Conservation (phyloP, 2,888 invertebrate genomes). For the Acrocyrtus sp. region DNA sequence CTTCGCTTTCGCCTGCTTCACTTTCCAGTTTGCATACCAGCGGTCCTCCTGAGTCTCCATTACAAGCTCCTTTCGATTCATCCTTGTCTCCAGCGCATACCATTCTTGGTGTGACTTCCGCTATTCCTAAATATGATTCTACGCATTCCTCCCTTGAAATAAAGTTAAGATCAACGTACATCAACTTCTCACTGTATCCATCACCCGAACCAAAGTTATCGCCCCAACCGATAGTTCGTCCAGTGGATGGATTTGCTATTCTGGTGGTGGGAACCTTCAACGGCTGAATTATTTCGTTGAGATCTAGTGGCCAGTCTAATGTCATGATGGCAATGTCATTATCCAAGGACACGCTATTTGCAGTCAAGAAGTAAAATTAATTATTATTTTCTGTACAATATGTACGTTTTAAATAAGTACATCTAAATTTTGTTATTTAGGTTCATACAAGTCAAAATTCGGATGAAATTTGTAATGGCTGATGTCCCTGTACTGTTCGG, state of each 20-base stretch:
- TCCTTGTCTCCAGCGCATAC: constrained; percentile 39
- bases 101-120: constrained; percentile 37
- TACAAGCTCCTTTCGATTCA: constrained; percentile 39
- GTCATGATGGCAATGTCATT: constrained; percentile 65
- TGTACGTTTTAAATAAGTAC: too few species aligned
- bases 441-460: constrained; percentile 33
- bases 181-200: constrained; percentile 60
- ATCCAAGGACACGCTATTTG: constrained; percentile 56
- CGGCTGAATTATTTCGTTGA: constrained; percentile 42
- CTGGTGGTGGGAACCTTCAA: constrained; percentile 16
- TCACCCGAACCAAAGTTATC: constrained; percentile 63
- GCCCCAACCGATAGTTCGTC: constrained; percentile 65
- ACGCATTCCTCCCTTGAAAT: constrained; percentile 59
- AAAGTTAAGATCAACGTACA: constrained; percentile 63
- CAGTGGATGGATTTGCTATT: constrained; percentile 53
- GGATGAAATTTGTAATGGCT: constrained; percentile 13
- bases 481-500: constrained; percentile 44
- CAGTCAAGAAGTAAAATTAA: background rate
- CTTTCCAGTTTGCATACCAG: constrained; percentile 64
- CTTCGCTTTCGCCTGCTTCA: constrained; percentile 50
- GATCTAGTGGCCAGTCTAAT: constrained; percentile 58
- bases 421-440: background rate
- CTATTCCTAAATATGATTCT: constrained; percentile 47
- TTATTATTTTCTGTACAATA: background rate
- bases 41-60: constrained; percentile 68